phyloP scores from a whole-genome alignment of 1,140 invertebrate genomes.

The Drosophila azteca region DNA sequence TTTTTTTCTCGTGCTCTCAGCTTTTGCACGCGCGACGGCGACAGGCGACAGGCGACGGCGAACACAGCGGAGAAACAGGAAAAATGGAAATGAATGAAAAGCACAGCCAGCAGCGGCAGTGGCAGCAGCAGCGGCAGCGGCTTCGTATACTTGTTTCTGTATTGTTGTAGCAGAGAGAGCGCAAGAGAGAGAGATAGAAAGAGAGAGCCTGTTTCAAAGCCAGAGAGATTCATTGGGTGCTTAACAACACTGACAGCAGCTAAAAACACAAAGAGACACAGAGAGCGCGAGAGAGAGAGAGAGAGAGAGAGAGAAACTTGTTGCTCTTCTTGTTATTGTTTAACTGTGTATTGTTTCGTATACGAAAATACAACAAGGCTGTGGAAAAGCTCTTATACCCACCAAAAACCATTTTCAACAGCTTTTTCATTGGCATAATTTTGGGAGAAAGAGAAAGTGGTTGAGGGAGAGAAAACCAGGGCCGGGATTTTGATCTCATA shows the following conservation, averaged over 20 bases:
- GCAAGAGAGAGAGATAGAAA: constrained; percentile 1
- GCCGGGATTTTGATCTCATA: too few species aligned
- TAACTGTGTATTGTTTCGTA: neutral
- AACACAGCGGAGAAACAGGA: constrained; percentile 65
- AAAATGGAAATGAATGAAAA: constrained; percentile 74
- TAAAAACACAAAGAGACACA: neutral
- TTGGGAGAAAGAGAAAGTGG: too few species aligned
- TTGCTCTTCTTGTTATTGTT: constrained; percentile 47
- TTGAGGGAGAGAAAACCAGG: too few species aligned
- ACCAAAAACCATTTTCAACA: too few species aligned
- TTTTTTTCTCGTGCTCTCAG: constrained; percentile 29
- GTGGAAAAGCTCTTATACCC: too few species aligned
- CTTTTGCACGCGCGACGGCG: constrained; percentile 74
- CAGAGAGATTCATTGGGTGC: neutral
- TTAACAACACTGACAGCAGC: constrained; percentile 37
- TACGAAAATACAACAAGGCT: too few species aligned
- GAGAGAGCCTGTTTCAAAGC: neutral
- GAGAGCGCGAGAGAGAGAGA: too few species aligned
- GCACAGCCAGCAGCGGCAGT: constrained; percentile 52
- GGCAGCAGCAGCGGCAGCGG: constrained; percentile 18
- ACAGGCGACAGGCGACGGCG: constrained; percentile 34
- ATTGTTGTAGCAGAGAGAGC: constrained; percentile 3
- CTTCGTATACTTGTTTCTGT: constrained; percentile 48
- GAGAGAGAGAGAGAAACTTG: constrained; percentile 19
- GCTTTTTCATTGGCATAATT: too few species aligned